phyloP scores from a whole-genome alignment of 2,888 invertebrate species.

The Smittia sp. region DNA sequence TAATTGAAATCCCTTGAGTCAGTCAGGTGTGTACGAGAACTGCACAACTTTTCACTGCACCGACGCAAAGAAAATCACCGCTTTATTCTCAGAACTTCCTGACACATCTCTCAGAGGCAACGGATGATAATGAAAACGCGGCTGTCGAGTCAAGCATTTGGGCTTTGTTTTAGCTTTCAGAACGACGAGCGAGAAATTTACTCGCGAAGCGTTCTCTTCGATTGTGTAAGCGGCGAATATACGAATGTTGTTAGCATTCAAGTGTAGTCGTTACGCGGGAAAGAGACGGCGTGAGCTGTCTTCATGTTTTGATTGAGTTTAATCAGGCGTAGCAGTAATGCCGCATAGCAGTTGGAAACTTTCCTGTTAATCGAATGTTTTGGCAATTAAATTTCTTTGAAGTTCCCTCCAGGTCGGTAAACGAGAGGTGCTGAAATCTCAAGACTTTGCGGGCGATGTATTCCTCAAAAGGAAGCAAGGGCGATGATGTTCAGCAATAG shows the following conservation, averaged over 20 bases:
- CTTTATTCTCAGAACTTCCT: slow-evolving; percentile 13
- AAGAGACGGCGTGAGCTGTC: not conserved
- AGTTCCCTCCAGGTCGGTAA: not conserved
- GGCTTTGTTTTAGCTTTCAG: slow-evolving; percentile 39
- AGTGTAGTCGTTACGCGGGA: not conserved
- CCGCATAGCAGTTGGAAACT: not conserved
- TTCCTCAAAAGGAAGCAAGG: not conserved
- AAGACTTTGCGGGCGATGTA: no score
- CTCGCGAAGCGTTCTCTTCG: slow-evolving; percentile 13
- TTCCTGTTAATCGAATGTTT: not conserved
- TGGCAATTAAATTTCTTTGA: not conserved
- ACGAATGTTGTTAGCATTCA: not conserved
- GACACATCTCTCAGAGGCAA: slow-evolving; percentile 9
- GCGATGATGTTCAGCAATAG: not conserved
- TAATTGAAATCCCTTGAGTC: not conserved
- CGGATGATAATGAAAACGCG: slow-evolving; percentile 38
- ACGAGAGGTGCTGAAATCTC: not conserved
- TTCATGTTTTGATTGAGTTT: slow-evolving; percentile 9
- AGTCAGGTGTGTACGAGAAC: not conserved
- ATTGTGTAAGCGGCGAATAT: slow-evolving; percentile 20
- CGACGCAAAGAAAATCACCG: not conserved
- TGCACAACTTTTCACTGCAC: slow-evolving; percentile 15
- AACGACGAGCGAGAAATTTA: not conserved
- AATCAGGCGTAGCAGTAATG: not conserved
- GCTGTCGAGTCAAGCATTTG: slow-evolving; percentile 27